Evolutionary conservation across 1,140 invertebrate species (phyloP), one percentile per base, ranked within the genome.

Genomic region (Probaryconus sp.): DNA sequence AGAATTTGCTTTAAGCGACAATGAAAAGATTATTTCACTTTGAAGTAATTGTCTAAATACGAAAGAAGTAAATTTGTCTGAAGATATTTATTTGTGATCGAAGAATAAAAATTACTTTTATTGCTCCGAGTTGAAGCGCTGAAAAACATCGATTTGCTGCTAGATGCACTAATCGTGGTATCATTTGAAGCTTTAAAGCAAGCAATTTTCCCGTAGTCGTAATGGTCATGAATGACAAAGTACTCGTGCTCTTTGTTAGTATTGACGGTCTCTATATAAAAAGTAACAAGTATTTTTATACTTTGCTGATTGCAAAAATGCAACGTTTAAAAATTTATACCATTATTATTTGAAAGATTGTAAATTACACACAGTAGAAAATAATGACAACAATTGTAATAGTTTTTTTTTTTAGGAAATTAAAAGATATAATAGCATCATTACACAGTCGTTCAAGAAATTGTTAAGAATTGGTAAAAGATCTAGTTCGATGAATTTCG

Each of bases 141-240:
- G 40, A 24, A 5, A 51, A 50, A 28, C 51, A 20, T 24, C 37
- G 50, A 56, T 70, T 35, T 10, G 21, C 21, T 13, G 64, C 72
- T 16, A 74, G 40, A 35, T 68, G 5, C 35, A 80, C 47, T 9
- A 82, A 72, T 14, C 40, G 55, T 2, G 45, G 21, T 42, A 69
- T 68, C 33, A 79, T 77, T 53, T 77, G 35, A 53, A 82, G 69
- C 56, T 79, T 51, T 10, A 82, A 64, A 48, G 55, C 63, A 5
- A 35, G 68, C 13, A 77, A 60, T 51, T 78, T 81, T 6, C 76
- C 79, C n/a, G 16, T 24, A 3, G 38, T 60, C 16, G 75, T 73
- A 16, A 71, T 74, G 18, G 79, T 82, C 55, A 76, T 64, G 55
- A 82, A 80, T 42, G 76, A 78, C 26, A 77, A 69, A 43, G 53